Evolutionary conservation across 2,113 vertebrate species (phyloP).

Genomic region (Lichenostomus cassidix): DNA sequence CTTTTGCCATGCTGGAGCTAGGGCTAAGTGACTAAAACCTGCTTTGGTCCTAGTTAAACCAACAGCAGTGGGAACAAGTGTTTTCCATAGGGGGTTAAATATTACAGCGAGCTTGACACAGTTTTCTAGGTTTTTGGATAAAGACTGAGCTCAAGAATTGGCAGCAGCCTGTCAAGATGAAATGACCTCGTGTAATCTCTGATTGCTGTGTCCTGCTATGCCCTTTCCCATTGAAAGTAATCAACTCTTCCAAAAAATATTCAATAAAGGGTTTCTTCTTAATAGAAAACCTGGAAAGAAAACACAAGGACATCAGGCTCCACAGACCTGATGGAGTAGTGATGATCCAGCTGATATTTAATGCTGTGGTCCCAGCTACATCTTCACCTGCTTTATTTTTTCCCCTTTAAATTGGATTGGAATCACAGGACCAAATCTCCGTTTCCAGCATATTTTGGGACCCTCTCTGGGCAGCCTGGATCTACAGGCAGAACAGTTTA

Average conservation of each 20-base stretch:
- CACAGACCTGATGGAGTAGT: not conserved
- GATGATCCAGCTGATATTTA: not conserved
- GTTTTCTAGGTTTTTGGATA: constrained; percentile 37
- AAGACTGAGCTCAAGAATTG: not conserved
- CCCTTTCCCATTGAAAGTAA: not conserved
- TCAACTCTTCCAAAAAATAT: not conserved
- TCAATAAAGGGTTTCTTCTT: not conserved
- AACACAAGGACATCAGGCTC: not conserved
- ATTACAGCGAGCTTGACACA: not conserved
- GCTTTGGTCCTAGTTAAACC: not conserved
- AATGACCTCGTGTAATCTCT: not conserved
- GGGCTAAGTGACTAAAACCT: not conserved
- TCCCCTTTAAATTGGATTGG: not conserved
- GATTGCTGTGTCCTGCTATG: constrained; percentile 25
- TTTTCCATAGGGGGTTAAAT: constrained; percentile 7
- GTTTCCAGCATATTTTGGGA: not conserved
- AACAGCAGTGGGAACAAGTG: not conserved
- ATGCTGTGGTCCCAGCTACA: not conserved
- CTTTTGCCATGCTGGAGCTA: not conserved
- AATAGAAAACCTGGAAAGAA: not conserved
- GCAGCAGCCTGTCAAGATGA: not conserved
- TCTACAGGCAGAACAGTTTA: not conserved
- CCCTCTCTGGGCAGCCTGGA: not conserved
- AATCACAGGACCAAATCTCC: not conserved
- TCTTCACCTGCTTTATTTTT: not conserved